These are phyloP conservation scores for Paratilapia polleni DNA, from an alignment of 2,113 vertebrate genomes.

Conservation along the genomic window DNA sequence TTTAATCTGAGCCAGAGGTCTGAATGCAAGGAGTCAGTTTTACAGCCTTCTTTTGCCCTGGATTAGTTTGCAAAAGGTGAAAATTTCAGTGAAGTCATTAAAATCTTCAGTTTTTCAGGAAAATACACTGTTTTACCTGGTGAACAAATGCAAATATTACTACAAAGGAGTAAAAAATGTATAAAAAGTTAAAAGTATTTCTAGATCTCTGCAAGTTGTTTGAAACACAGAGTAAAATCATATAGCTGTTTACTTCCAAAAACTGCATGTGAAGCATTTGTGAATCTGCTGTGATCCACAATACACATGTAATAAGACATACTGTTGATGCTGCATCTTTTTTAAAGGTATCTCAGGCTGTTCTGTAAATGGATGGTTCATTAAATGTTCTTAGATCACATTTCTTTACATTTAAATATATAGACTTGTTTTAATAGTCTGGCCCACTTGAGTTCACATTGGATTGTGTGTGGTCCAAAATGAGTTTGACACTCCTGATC, in stretches of 20 bases:
- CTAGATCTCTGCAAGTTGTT: fast-evolving
- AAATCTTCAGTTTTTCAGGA: not conserved
- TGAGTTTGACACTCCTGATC: too few relatives aligned
- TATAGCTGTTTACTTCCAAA: not conserved
- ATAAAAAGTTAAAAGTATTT: not conserved
- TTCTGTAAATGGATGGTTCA: not conserved
- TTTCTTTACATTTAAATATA: not conserved
- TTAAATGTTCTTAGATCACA: not conserved
- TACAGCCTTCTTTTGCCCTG: not conserved
- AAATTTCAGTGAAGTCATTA: not conserved
- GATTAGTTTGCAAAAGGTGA: too few relatives aligned
- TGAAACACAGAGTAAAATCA: not conserved
- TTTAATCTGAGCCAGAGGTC: too few relatives aligned
- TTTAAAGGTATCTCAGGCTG: not conserved
- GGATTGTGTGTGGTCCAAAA: not conserved
- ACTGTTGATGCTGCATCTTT: not conserved
- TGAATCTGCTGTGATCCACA: not conserved
- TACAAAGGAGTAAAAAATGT: fast-evolving
- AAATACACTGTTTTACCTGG: not conserved
- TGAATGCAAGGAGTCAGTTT: not conserved
- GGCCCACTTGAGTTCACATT: not conserved
- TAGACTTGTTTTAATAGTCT: not conserved
- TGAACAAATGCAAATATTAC: not conserved
- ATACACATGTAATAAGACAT: not conserved
- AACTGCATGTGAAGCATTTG: not conserved